Conservation (phyloP, 2,113 vertebrate species). For the Haliaeetus leucogaster region DNA sequence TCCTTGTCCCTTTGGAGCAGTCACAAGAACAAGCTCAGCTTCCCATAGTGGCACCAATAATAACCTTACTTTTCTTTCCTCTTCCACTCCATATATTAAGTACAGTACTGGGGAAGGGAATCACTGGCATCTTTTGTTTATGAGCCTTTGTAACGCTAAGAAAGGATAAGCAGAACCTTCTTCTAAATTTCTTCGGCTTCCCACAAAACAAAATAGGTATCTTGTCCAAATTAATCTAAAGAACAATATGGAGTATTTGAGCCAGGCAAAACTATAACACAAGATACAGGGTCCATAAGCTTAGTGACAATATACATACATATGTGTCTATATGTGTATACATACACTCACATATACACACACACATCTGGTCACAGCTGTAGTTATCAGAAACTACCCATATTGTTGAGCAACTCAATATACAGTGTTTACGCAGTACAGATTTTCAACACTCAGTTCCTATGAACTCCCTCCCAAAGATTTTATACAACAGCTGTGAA, state of each 20-base stretch:
- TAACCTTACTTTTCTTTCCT: background rate
- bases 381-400: background rate
- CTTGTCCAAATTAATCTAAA: background rate
- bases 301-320: background rate
- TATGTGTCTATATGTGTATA: too few relatives aligned
- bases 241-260: background rate
- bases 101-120: background rate
- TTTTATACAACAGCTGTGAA: background rate
- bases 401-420: background rate
- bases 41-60: background rate
- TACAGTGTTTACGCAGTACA: rapidly evolving
- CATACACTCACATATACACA: background rate
- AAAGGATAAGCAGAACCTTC: background rate
- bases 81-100: background rate
- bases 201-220: background rate
- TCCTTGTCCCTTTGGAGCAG: background rate
- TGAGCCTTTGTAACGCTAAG: background rate
- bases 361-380: background rate
- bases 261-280: background rate
- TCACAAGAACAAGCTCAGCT: background rate
- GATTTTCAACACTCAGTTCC: background rate
- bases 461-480: background rate
- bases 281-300: too few relatives aligned
- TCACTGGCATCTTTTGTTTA: background rate
- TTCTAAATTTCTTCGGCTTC: background rate